Evolutionary conservation across 2,888 invertebrate species (phyloP), one percentile per base, ranked within the genome.

Genomic region (Eupithecia abbreviata): DNA sequence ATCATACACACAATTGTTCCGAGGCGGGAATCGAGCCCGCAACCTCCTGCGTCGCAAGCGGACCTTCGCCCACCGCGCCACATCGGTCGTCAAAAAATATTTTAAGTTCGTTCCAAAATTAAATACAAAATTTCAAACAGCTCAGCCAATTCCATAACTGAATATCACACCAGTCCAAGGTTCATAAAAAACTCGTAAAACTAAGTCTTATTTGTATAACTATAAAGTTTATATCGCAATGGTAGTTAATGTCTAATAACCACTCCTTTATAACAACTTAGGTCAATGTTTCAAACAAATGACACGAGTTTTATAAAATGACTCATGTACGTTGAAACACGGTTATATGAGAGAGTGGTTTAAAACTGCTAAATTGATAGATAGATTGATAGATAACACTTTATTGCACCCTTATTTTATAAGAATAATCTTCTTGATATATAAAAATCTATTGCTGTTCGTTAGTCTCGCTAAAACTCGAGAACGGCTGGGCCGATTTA

Each of bases 271-370:
- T 9, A 58, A 58, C 55, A 62, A 10, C 58, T 62, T 62, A 30
- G n/a, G 55, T 55, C 58, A 62, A 62, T 62, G 58, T 62, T 30
- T 62, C 4, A 30, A 62, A 62, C 58, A 62, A 62, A 62, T 62
- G 58, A 1, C 30, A 4, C 58, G 0, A 3, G 30, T 62, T 62
- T 62, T 30, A 62, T 62, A 30, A 62, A 62, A 30, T 62, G 18
- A 62, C 18, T 62, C 18, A 30, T 30, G 58, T 30, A 3, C n/a
- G 58, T 62, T 3, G 4, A 62, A 62, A 62, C 58, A 30, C 58
- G 30, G 58, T 58, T 62, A 62, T 30, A 12, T 30, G 58, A 10
- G 58, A 62, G 18, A 62, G 58, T 30, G 18, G 58, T 30, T 30
- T 18, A n/a, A 51, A 51, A 51, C n/a, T n/a, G n/a, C n/a, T n/a